Base-by-base conservation (phyloP, 2,888 invertebrate genomes). In the Ectropis crepuscularia region DNA sequence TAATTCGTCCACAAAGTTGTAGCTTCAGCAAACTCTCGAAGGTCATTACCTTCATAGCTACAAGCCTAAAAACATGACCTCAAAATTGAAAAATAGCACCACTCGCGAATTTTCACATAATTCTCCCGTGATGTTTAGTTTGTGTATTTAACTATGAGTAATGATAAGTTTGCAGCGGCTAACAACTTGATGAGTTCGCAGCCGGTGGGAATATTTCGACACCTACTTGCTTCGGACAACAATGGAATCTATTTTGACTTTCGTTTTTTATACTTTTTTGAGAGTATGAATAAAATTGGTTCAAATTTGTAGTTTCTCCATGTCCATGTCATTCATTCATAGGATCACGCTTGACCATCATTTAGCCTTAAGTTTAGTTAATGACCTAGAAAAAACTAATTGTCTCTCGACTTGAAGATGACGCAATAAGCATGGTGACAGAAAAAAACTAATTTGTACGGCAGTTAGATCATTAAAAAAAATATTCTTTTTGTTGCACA, bases 131-230 rank as follows among this genome's bases (percentile, higher is more conserved):
- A 37, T 37, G 12, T 50, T 5, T 39, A 51, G 51, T 51, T 51
- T 10, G 6, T n/a, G 6, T 9, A 16, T 41, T 41, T 41, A 0
- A 4, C 41, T 6, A 16, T 10, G 10, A 28, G 0, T 42, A 16
- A 5, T 6, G 5, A 28, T 28, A 41, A 51, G 41, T 28, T 51
- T 11, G 43, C 37, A 5, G 37, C 10, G 5, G 6, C 16, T 41
- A 36, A 53, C 46, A 11, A 36, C 46, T 47, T 53, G 9, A 51
- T 46, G 48, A 55, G 48, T 36, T 46, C 39, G 41, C 53, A n/a
- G 41, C 28, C 57, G 50, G 61, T 61, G 61, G 37, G 61, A 57
- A 57, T 41, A 28, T 57, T 57, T 48, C 53, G 38, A 45, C 61
- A 61, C 11, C 28, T n/a, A 45, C 42, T n/a, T 53, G 11, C 39